These are phyloP conservation scores for Diplodus sargus DNA, from an alignment of 2,797 vertebrate genomes.

Conservation along the genomic window DNA sequence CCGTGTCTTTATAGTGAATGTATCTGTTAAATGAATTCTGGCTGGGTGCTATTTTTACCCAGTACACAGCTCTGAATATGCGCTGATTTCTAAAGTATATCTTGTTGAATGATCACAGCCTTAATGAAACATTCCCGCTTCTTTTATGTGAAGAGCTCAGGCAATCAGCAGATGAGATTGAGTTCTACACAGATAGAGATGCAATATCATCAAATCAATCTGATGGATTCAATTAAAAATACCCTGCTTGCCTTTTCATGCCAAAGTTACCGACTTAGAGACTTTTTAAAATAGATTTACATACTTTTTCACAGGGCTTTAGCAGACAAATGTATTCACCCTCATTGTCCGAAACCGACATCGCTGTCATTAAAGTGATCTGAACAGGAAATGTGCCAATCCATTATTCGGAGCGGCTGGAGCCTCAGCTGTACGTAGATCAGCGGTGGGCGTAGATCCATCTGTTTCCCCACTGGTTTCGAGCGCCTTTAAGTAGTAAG, in stretches of 20 bases:
- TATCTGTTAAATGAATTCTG: conserved; percentile 57
- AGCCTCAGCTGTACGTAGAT: conserved; percentile 50
- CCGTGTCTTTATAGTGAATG: conserved; percentile 45
- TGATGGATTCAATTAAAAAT: conserved; percentile 78
- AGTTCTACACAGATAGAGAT: conserved; percentile 77
- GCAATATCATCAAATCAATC: conserved; percentile 77
- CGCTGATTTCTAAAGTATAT: conserved; percentile 81
- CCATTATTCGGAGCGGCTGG: conserved; percentile 13
- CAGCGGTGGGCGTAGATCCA: conserved; percentile 52
- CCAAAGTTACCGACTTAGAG: conserved; percentile 53
- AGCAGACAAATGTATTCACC: conserved; percentile 22
- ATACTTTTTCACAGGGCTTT: conserved; percentile 29
- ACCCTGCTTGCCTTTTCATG: conserved; percentile 64
- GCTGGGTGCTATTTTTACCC: conserved; percentile 70
- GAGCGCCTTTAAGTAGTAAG: conserved; percentile 48
- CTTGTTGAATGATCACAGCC: conserved; percentile 78
- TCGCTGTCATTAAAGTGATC: conserved; percentile 28
- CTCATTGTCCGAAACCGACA: conserved; percentile 26
- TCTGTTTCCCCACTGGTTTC: conserved; percentile 53
- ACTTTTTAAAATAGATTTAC: conserved; percentile 40
- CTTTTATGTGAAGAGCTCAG: conserved; percentile 80
- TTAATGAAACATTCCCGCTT: conserved; percentile 78
- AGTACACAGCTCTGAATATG: conserved; percentile 70
- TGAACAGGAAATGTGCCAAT: conserved; percentile 31
- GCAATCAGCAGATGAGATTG: conserved; percentile 81